Base-by-base conservation (phyloP, 53 echinoderm and acorn worm genomes). In the Henricia sp. region DNA sequence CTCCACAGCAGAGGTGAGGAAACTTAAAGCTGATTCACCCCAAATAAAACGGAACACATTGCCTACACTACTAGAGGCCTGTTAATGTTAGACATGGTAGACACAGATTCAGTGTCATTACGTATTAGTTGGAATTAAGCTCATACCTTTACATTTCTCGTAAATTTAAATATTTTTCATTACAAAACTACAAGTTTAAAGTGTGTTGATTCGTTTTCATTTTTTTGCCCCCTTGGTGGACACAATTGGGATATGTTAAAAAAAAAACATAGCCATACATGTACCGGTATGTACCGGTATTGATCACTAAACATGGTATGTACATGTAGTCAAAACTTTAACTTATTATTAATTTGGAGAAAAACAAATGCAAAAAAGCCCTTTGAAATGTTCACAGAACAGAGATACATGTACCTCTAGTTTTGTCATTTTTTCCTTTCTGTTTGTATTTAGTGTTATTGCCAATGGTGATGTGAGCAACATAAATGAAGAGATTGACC, bases 1-100 rank as follows among this genome's bases (percentile, higher is more conserved):
- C 90, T 2, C 90, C 90, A 41, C 59, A 83, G 33, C 70, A 82
- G 17, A 86, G 50, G 90, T 90, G 54, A 72, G 82, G 64, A 24
- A n/a, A 11, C 0, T 27, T 16, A 6, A 30, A 26, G 6, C 32
- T 28, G 38, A 35, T 67, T 17, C 3, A 19, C 5, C 32, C 3
- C 38, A 35, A 35, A 67, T 67, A 12, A 17, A 8, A 5, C 4
- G 29, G 3, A 14, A 17, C 67, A 5, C 10, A 28, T 26, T 23
- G 32, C n/a, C 6, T 24, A 24, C 9, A 9, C 10, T 24, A 60
- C 28, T 60, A 60, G 9, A 9, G 6, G n/a, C 6, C 11, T 10
- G 9, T 60, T 60, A 60, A 10, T 60, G 28, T n/a, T n/a, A n/a
- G n/a, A n/a, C n/a, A n/a, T n/a, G n/a, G n/a, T n/a, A 27, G 48